Evolutionary conservation across 2,113 vertebrate species (phyloP).

Genomic region (Thryonomys swinderianus): DNA sequence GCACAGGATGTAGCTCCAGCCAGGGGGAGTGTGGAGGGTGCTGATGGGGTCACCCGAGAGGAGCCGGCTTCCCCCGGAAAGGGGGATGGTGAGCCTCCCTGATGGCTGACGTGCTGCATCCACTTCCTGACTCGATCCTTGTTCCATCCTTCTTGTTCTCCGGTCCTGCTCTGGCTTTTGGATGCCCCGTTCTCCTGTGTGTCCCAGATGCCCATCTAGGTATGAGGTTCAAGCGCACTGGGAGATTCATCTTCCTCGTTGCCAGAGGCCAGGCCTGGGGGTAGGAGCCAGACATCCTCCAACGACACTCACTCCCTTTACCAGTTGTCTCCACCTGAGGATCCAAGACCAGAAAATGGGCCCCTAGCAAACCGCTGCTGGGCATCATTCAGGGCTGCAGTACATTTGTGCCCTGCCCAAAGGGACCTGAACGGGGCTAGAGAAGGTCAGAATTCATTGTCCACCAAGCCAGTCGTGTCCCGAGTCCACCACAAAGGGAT

Average conservation of each 20-base stretch:
- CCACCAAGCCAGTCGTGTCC: not conserved
- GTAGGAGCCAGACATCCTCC: not conserved
- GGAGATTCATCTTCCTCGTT: not conserved
- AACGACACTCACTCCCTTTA: not conserved
- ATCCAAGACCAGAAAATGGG: not conserved
- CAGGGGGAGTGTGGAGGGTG: fast-evolving
- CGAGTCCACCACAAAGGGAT: not conserved
- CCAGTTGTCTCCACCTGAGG: not conserved
- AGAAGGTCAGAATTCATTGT: not conserved
- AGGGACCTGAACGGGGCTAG: not conserved
- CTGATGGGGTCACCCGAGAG: fast-evolving
- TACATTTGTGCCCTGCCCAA: not conserved
- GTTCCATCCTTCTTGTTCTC: not conserved
- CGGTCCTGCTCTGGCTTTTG: not conserved
- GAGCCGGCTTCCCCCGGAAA: not conserved
- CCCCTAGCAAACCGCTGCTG: not conserved
- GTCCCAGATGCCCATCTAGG: not conserved
- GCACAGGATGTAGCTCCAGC: fast-evolving
- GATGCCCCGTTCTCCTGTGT: not conserved
- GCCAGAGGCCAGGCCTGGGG: not conserved
- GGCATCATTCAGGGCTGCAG: not conserved
- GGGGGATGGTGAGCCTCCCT: not conserved
- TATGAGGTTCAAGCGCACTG: not conserved
- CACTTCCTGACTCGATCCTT: not conserved
- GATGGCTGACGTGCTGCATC: not conserved